phyloP scores from a whole-genome alignment of 2,888 invertebrate genomes.

The Heteromurus nitidus region DNA sequence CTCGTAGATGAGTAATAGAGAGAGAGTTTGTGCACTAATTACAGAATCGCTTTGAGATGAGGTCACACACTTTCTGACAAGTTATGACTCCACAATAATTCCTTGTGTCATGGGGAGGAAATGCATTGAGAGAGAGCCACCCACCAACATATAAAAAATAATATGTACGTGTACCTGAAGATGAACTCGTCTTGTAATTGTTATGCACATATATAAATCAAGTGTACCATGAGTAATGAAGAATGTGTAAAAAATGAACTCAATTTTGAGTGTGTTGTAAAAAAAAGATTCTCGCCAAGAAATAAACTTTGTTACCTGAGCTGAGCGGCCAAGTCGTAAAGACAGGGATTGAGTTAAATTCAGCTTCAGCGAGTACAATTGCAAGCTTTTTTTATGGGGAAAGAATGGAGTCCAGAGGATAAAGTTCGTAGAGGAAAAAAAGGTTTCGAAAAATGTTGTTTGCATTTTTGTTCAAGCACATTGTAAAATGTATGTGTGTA shows the following conservation, averaged over 20 bases:
- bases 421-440: background rate
- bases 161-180: background rate
- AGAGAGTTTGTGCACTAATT: constrained; percentile 7
- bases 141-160: background rate
- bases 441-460: no score
- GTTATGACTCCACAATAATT: no score
- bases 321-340: constrained; percentile 34
- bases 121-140: background rate
- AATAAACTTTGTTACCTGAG: background rate
- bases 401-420: constrained; percentile 15
- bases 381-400: constrained; percentile 59
- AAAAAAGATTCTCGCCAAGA: background rate
- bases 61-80: no score
- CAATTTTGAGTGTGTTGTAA: background rate
- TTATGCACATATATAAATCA: constrained; percentile 52
- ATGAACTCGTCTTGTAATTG: constrained; percentile 1
- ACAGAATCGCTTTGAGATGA: constrained; percentile 6
- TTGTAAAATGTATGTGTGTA: background rate
- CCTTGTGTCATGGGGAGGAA: background rate
- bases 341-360: constrained; percentile 33
- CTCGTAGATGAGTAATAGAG: no score
- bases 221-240: constrained; percentile 26
- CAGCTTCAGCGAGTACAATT: constrained; percentile 42
- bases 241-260: background rate
- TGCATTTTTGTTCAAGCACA: no score